Base-by-base conservation (phyloP, 2,113 vertebrate genomes). In the Stercorarius parasiticus region DNA sequence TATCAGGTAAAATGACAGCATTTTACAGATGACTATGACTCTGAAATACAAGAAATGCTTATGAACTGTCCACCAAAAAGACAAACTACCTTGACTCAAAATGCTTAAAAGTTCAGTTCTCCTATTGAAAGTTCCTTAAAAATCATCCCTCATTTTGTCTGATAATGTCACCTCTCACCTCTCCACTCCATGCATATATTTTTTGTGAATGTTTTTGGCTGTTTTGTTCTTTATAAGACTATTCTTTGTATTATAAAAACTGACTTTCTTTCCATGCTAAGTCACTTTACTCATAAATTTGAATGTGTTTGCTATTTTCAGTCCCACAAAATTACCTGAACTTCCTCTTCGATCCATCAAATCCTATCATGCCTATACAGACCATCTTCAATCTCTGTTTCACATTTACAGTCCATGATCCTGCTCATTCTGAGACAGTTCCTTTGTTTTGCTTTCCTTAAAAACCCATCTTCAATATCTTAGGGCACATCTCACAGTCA, bases 261-360 rank as follows among this genome's bases (percentile, higher is more conserved):
- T 12, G 0, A 15, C 3, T 47, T 67, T 27, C 5, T 85, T 78
- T 72, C 11, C 7, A 62, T 0, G 0, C 2, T 38, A 56, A 26
- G 20, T 69, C 23, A n/a, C 11, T 53, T 74, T 34, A 30, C 4
- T 76, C 27, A 42, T 36, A 42, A 52, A 90, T 69, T 66, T 5
- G 1, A 78, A 62, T 19, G 1, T 30, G 10, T 73, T 88, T 49
- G 19, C 5, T 61, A 5, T 86, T 83, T 93, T 70, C 38, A 74
- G 27, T 42, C 27, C 6, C 40, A n/a, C 21, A 71, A 86, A 91
- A 81, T 52, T 56, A 49, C n/a, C n/a, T 22, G 15, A 65, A 50
- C 22, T 76, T 73, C 61, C 50, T 67, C 21, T 80, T 85, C 29
- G 45, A 59, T 56, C 29, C 53, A 55, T n/a, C 52, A 64, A 76